Percentiles rank a stretch among this genome's conserved stretches.
phyloP scores from a whole-genome alignment of 1,140 invertebrate genomes.

The Pseudomyrmex flavicornis region DNA sequence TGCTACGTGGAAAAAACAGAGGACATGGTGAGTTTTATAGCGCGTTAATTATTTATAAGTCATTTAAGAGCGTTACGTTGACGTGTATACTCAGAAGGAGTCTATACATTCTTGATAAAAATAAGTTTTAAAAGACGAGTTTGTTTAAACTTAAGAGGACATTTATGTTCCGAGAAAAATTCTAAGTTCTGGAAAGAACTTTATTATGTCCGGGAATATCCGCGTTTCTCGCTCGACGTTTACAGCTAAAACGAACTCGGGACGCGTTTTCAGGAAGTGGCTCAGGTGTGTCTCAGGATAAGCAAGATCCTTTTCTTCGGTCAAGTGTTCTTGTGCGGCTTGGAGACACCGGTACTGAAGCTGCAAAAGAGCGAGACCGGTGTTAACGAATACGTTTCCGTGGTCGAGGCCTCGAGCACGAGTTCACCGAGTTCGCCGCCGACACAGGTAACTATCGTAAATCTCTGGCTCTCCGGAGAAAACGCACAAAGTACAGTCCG shows the following conservation, averaged over 20 bases:
- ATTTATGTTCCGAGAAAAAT: background rate
- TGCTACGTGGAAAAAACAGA: constrained; percentile 87
- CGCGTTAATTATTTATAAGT: background rate
- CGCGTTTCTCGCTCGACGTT: constrained; percentile 8
- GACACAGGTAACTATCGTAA: constrained; percentile 83
- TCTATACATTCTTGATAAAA: background rate
- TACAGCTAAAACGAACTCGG: background rate
- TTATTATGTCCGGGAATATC: background rate
- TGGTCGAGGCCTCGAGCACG: constrained; percentile 86
- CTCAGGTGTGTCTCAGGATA: constrained; percentile 90
- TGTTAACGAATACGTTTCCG: constrained; percentile 89
- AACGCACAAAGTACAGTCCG: background rate
- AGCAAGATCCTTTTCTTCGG: constrained; percentile 93
- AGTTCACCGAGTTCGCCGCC: constrained; percentile 85
- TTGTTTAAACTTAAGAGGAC: background rate
- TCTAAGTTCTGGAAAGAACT: background rate
- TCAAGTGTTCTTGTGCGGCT: constrained; percentile 95
- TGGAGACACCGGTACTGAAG: constrained; percentile 93
- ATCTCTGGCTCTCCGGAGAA: constrained; percentile 2
- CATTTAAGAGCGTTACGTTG: background rate
- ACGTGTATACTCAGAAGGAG: background rate
- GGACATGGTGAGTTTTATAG: constrained; percentile 86
- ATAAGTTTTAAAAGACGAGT: background rate
- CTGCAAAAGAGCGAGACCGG: constrained; percentile 88
- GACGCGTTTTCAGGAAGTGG: constrained; percentile 86